Base-by-base conservation (phyloP, 2,888 invertebrate genomes). In the Rosalia funebris region DNA sequence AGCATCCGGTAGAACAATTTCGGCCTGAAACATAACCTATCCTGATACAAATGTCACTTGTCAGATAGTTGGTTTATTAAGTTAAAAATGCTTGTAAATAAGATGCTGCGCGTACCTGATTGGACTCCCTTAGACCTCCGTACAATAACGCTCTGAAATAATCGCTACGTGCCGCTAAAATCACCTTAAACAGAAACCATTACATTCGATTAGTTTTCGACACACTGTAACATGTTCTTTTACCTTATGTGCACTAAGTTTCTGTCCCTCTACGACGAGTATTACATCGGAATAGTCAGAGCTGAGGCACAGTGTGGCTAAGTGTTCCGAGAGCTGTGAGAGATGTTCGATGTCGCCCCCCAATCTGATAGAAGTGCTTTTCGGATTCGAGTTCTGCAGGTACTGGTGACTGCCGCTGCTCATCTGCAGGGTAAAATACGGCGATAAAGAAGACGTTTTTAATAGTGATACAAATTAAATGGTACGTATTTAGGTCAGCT, bases 81-180 rank as follows among this genome's bases (percentile, higher is more conserved):
- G 1, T 73, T 73, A 45, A 31, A 69, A 67, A 45, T n/a, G 25
- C 9, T 37, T 12, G n/a, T n/a, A n/a, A n/a, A n/a, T n/a, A n/a
- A n/a, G n/a, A n/a, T n/a, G n/a, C n/a, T 50, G 11, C 2, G 12
- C 32, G 53, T 72, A 85, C 84, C 82, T 89, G 88, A 65, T 82
- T 86, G 0, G 91, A 86, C 79, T 92, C 92, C 61, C 88, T 86
- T 82, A 92, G 84, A n/a, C 91, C 91, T 5, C 92, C 92, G 82
- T 89, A 92, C 0, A 92, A 84, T 32, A 91, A 82, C 7, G 91
- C 97, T 79, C 96, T 86, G 82, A 98, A 99, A 83, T 98, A 99
- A 74, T 97, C 94, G 77, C 97, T 96, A 74, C 98, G 87, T 19
- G 96, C 93, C 0, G 98, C 98, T 54, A 99, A 85, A 71, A 99